Conservation (phyloP, 2,888 invertebrate genomes). For the Aspidiotus destructor region DNA sequence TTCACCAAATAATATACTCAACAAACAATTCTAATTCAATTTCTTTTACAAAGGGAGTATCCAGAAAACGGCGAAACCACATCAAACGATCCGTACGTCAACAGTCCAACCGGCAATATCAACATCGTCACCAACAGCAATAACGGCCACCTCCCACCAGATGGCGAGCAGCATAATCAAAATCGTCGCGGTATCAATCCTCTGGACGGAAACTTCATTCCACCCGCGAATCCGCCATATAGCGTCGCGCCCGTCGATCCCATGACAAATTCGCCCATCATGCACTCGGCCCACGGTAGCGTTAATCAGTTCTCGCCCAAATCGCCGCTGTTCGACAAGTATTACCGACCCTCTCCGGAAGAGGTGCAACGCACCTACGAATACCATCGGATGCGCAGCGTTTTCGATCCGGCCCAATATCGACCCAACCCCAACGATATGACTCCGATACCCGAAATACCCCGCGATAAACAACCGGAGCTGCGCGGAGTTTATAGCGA, state of each 20-base stretch:
- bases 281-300: constrained; percentile 30
- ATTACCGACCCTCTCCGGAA: constrained; percentile 33
- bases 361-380: constrained; percentile 34
- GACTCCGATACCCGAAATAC: constrained; percentile 24
- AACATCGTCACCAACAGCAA: constrained; percentile 21
- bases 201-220: constrained; percentile 15
- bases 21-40: not conserved
- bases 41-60: constrained; percentile 8
- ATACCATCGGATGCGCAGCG: constrained; percentile 34
- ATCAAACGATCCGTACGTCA: not conserved
- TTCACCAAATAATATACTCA: no score
- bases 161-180: constrained; percentile 3
- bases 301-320: constrained; percentile 26
- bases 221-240: constrained; percentile 9
- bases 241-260: not conserved
- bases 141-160: constrained; percentile 5
- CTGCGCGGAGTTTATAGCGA: constrained; percentile 26
- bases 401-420: constrained; percentile 30
- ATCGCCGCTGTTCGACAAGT: constrained; percentile 34
- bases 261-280: constrained; percentile 27
- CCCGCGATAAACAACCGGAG: constrained; percentile 33
- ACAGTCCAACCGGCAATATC: constrained; percentile 8
- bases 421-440: constrained; percentile 33
- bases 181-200: constrained; percentile 23
- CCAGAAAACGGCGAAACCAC: constrained; percentile 15